Base-by-base conservation (phyloP, 64 coral and sea anemone species). In the Cladopsammia gracilis region DNA sequence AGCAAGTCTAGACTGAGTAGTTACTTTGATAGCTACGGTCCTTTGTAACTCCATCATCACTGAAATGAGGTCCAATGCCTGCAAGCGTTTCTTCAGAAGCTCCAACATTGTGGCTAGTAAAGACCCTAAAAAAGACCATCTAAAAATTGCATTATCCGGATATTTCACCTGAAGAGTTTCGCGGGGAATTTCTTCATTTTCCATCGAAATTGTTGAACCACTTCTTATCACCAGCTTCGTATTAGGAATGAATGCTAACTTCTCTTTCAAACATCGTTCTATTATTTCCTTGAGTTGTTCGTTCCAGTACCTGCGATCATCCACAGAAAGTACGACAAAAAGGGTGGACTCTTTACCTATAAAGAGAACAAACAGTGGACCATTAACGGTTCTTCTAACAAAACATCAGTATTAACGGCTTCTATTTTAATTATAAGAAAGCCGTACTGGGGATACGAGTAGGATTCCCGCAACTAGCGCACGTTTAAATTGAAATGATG, bases 1-100 rank as follows among this genome's bases (percentile, higher is more conserved):
- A 34, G 34, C 34, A 34, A 34, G 34, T 34, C 34, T 34, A 34
- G 34, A 34, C 5, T 24, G 3, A 4, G 10, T 6, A 1, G 10
- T 56, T 1, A 0, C 61, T 5, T 34, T 34, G 34, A 34, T 34
- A 34, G 34, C 34, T 34, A 34, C 6, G 64, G 79, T 47, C 59
- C 79, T 83, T 64, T 64, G 16, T 18, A 64, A 42, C 48, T 83
- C 79, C 6, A 46, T 8, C 79, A 83, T 83, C 16, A 83, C 61
- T 44, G 79, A 64, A 64, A 65, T n/a, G 10, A 83, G 58, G 43
- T 83, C 59, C 79, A 83, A 60, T n/a, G 79, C 48, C 26, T 83
- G 16, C 59, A 43, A 65, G 19, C 79, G 79, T 59, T 48, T 83
- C 59, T 34, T 46, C 34, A 83, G 59, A 83, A 65, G 34, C 20